phyloP scores from a whole-genome alignment of 2,113 vertebrate genomes.

The Pelodiscus sinensis region DNA sequence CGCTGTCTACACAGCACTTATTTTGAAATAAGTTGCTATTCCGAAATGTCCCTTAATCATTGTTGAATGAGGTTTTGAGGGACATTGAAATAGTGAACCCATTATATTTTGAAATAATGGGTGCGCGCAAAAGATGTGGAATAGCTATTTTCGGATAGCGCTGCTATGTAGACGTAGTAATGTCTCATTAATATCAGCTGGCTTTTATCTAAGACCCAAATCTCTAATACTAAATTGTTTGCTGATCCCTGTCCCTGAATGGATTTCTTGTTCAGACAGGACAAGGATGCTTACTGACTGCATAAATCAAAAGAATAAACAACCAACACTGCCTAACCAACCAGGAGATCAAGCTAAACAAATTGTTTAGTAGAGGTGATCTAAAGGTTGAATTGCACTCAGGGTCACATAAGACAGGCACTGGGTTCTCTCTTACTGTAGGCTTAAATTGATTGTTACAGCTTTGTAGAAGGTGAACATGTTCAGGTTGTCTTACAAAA shows the following conservation, averaged over 20 bases:
- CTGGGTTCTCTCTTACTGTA: neutral
- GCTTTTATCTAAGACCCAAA: neutral
- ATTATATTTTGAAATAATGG: too few relatives aligned
- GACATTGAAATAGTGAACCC: too few relatives aligned
- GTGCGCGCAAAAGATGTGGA: too few relatives aligned
- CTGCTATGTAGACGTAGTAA: neutral
- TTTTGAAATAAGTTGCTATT: too few relatives aligned
- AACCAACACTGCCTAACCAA: neutral
- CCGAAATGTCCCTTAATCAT: too few relatives aligned
- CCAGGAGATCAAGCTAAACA: neutral
- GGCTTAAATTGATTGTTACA: neutral
- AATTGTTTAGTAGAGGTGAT: neutral
- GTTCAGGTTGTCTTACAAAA: neutral
- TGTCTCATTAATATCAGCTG: neutral
- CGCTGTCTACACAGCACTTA: too few relatives aligned
- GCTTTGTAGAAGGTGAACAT: neutral
- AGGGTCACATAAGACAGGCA: neutral
- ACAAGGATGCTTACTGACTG: fast-evolving
- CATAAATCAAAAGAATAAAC: neutral
- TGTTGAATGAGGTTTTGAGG: too few relatives aligned
- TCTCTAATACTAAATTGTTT: neutral
- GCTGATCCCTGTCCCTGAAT: neutral
- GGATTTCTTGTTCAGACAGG: neutral
- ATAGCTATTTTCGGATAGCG: too few relatives aligned
- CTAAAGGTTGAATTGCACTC: neutral